Evolutionary conservation across 2,113 vertebrate genomes (phyloP), one percentile per base, ranked within the genome.

Genomic region (Phalacrocorax aristotelis): DNA sequence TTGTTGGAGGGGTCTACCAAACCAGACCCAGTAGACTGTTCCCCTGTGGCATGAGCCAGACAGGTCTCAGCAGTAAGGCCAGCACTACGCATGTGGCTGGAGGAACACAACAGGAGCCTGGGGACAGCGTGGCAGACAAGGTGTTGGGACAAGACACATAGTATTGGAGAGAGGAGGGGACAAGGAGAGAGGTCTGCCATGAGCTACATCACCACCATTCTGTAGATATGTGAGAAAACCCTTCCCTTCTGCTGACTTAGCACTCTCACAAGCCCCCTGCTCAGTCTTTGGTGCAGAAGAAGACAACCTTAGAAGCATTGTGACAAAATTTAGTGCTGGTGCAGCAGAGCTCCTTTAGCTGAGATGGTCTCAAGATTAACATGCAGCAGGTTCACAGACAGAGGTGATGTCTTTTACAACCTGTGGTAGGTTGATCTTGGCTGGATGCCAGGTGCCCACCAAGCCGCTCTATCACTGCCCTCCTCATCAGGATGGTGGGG

Each of bases 311-410:
- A 64, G 34, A 15, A 42, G 10, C 4, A 1, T 4, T 34, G 15
- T 57, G 27, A 52, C 58, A 83, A 92, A 86, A 89, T 16, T 68
- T 11, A 66, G 29, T 2, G 1, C 72, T 81, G 68, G 27, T 3
- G 2, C 77, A 83, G 44, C 60, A 87, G 55, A 72, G 20, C 15
- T 64, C 17, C 49, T 29, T 57, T 49, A 54, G 48, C 16, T 72
- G 49, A n/a, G 58, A 36, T 32, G 34, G 16, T 70, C 20, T 81
- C 40, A 52, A 74, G 36, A 12, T 40, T 22, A 40, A 69, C 1
- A 1, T 15, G 15, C 2, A 2, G 10, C 7, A 12, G 10, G 7
- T 57, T 61, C 6, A 1, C 16, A 58, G 29, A 6, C 32, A 52
- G 55, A 75, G 29, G 32, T 17, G 32, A 26, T 2, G 3, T 26